Evolutionary conservation across 2,888 invertebrate species (phyloP).

Genomic region (Celastrina argiolus): DNA sequence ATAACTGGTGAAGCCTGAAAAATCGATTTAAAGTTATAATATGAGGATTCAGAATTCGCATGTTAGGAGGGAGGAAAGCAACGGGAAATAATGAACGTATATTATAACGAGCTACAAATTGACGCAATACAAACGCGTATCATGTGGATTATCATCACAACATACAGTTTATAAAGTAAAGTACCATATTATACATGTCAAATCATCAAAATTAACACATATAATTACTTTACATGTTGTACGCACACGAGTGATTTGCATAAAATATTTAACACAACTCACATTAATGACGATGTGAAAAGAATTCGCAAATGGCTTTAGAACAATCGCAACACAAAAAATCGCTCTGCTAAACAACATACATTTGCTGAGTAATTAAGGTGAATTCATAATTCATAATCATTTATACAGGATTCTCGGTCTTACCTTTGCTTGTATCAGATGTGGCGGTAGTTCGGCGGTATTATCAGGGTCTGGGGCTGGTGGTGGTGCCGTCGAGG

Average conservation of each 20-base stretch:
- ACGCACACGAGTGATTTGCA: not conserved
- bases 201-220: not conserved
- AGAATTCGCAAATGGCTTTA: constrained; percentile 11
- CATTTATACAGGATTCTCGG: not conserved
- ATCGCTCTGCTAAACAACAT: constrained; percentile 31
- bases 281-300: not conserved
- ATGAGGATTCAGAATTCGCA: too few species aligned
- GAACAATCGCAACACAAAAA: constrained; percentile 15
- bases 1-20: too few species aligned
- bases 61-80: too few species aligned
- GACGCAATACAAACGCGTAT: too few species aligned
- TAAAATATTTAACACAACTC: not conserved
- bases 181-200: not conserved
- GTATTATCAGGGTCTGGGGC: constrained; percentile 33
- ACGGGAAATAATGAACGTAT: too few species aligned
- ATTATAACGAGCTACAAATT: too few species aligned
- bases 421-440: constrained; percentile 60
- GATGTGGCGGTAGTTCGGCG: constrained; percentile 72
- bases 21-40: too few species aligned
- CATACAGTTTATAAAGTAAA: too few species aligned
- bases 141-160: too few species aligned
- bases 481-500: constrained; percentile 39
- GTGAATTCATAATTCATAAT: not conserved
- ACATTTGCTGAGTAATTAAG: constrained; percentile 26
- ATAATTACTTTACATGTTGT: not conserved